These are phyloP conservation scores for Augochlorella aurata DNA, from an alignment of 2,888 invertebrate genomes.

Conservation along the genomic window DNA sequence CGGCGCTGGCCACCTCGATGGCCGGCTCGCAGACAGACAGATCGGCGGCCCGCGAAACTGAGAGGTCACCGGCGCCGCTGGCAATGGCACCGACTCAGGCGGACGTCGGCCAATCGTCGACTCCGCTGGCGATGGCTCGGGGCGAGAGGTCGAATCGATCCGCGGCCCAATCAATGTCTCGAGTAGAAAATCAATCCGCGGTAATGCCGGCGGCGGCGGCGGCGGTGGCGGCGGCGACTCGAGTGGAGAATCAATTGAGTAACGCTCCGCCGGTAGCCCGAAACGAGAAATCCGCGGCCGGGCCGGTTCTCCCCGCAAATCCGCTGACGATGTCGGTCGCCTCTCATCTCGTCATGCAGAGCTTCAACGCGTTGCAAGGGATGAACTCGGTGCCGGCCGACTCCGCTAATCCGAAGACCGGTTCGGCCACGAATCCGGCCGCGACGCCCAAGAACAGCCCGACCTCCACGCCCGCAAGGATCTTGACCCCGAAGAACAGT, in stretches of 20 bases:
- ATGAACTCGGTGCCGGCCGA: slow-evolving; percentile 57
- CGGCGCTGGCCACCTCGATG: slow-evolving; percentile 44
- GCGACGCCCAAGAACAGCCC: slow-evolving; percentile 36
- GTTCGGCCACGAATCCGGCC: neutral
- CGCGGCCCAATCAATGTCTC: slow-evolving; percentile 54
- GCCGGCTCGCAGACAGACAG: slow-evolving; percentile 32
- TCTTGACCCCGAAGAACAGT: slow-evolving; percentile 36
- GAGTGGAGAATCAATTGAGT: slow-evolving; percentile 53
- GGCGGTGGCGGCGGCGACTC: slow-evolving; percentile 32
- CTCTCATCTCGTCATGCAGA: slow-evolving; percentile 76
- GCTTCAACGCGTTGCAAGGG: slow-evolving; percentile 73
- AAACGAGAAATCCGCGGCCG: slow-evolving; percentile 47
- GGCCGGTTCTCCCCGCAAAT: slow-evolving; percentile 48
- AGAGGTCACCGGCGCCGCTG: slow-evolving; percentile 29
- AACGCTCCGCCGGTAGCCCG: slow-evolving; percentile 26
- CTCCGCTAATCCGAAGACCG: neutral
- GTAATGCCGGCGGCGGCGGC: neutral
- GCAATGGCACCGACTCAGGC: neutral
- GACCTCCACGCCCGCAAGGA: slow-evolving; percentile 26
- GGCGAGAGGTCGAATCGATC: slow-evolving; percentile 54
- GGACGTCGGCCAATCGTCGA: slow-evolving; percentile 22
- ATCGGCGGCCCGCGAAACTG: slow-evolving; percentile 19
- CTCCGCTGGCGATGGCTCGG: slow-evolving; percentile 29
- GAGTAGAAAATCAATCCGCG: slow-evolving; percentile 56
- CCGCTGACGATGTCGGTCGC: slow-evolving; percentile 72